phyloP scores from a whole-genome alignment of 1,140 invertebrate species.

The Microvelia longipes region DNA sequence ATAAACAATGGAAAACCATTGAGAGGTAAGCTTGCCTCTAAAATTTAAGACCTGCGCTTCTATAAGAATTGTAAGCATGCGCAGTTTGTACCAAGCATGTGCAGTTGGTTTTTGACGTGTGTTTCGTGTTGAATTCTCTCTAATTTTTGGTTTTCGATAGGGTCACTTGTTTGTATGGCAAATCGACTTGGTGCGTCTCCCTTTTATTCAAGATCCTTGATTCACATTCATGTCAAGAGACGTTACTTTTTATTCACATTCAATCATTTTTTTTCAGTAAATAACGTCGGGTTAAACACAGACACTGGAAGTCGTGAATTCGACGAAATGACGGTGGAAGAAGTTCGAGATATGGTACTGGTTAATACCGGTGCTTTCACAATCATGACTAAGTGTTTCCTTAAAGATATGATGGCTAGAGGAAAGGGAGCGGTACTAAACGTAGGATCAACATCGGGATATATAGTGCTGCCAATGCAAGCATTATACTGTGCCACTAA shows the following conservation, averaged over 20 bases:
- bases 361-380: not conserved
- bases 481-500: not conserved
- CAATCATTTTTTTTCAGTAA: constrained; percentile 1
- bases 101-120: too few relatives aligned
- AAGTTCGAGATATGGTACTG: not conserved
- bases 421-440: not conserved
- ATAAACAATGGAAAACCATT: too few relatives aligned
- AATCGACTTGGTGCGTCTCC: too few relatives aligned
- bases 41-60: too few relatives aligned
- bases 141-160: too few relatives aligned
- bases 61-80: too few relatives aligned
- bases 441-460: not conserved
- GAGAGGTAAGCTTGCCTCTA: too few relatives aligned
- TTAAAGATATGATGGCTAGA: not conserved
- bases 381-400: not conserved
- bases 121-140: too few relatives aligned
- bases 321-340: not conserved
- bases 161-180: too few relatives aligned
- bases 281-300: not conserved
- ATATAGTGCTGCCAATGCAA: not conserved
- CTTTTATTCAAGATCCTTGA: not conserved
- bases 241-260: not conserved
- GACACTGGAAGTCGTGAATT: not conserved
- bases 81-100: too few relatives aligned
- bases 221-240: not conserved